These are phyloP conservation scores for Philopedon plagiatum DNA, from an alignment of 2,888 invertebrate genomes.

Conservation along the genomic window DNA sequence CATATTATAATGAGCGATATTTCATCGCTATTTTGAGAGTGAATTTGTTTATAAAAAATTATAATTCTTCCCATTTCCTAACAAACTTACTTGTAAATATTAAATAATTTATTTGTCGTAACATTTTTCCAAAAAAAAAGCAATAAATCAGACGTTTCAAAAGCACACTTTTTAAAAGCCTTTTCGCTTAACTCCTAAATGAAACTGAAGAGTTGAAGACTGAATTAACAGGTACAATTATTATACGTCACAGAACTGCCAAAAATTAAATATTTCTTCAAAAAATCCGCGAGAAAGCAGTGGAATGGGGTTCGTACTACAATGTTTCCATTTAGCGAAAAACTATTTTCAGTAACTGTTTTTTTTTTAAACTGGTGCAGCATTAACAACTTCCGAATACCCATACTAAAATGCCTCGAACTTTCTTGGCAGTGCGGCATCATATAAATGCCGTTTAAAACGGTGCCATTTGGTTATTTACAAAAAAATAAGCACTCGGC, in stretches of 20 bases:
- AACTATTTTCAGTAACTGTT: not conserved
- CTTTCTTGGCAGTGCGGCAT: conserved; percentile 45
- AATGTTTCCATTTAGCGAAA: not conserved
- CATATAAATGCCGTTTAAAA: conserved; percentile 43
- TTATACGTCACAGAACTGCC: not conserved
- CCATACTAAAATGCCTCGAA: conserved; percentile 38
- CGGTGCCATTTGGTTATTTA: conserved; percentile 31
- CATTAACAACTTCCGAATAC: conserved; percentile 29
- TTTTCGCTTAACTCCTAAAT: not conserved
- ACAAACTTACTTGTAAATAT: too few species aligned
- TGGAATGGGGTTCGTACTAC: not conserved
- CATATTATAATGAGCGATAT: too few species aligned
- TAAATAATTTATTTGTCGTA: not conserved
- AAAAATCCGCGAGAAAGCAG: not conserved
- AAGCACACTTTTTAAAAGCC: not conserved
- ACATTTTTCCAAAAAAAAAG: too few species aligned
- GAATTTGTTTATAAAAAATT: too few species aligned
- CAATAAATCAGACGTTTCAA: conserved; percentile 1
- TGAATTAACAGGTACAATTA: conserved; percentile 7
- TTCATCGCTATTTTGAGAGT: too few species aligned
- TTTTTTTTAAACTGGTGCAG: conserved; percentile 5
- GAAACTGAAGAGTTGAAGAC: not conserved
- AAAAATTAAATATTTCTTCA: not conserved
- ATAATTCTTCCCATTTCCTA: too few species aligned
- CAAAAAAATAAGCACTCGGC: conserved; percentile 29